phyloP scores from a whole-genome alignment of 2,888 invertebrate genomes.

The Scaptodrosophila latifasciaeformis region DNA sequence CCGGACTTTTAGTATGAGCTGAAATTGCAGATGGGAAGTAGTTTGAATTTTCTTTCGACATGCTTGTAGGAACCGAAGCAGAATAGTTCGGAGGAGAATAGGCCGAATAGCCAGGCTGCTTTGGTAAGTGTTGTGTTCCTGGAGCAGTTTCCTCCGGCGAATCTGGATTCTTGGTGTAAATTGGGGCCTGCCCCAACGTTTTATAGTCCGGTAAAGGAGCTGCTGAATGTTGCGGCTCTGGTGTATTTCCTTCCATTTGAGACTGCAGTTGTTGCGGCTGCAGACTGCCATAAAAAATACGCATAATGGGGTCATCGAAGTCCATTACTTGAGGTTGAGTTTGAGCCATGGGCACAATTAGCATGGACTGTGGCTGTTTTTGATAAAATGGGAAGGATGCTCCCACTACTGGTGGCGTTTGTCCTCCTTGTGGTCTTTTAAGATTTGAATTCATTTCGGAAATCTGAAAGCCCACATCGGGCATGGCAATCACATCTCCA shows the following conservation, averaged over 20 bases:
- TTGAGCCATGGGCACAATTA: conserved; percentile 12
- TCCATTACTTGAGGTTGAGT: conserved; percentile 8
- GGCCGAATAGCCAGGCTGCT: conserved; percentile 8
- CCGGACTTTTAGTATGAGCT: too few species aligned
- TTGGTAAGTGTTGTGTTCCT: conserved; percentile 1
- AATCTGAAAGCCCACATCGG: conserved; percentile 34
- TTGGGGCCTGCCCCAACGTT: background rate
- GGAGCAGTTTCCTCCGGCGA: too few species aligned
- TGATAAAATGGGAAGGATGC: conserved; percentile 9
- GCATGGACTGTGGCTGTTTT: conserved; percentile 9
- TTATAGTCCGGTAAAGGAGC: background rate
- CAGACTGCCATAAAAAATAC: conserved; percentile 50
- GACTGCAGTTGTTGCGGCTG: conserved; percentile 2
- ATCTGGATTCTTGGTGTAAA: background rate
- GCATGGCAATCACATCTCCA: conserved; percentile 37
- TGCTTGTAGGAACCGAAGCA: too few species aligned
- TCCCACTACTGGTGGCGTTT: conserved; percentile 10
- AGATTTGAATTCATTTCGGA: conserved; percentile 39
- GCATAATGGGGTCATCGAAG: conserved; percentile 63
- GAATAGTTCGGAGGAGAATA: background rate
- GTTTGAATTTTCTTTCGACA: too few species aligned
- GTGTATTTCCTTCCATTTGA: background rate
- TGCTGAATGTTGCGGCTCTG: conserved; percentile 1
- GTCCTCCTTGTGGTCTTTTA: conserved; percentile 7
- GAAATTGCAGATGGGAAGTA: too few species aligned